Evolutionary conservation across 2,888 invertebrate genomes (phyloP).

Genomic region (Diplazon laetatorius): DNA sequence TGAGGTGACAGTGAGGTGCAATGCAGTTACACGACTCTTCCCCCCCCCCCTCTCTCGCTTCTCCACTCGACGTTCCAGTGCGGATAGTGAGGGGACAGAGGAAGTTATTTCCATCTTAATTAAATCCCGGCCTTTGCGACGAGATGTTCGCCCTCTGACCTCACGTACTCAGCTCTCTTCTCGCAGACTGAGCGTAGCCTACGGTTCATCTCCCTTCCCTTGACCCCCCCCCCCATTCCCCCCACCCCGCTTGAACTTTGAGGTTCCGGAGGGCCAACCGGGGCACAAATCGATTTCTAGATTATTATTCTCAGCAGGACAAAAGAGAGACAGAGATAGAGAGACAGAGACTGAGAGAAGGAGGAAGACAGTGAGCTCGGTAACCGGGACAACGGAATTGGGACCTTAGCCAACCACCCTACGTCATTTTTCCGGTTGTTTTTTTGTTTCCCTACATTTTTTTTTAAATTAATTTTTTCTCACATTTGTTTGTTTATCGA

Average conservation of each 20-base stretch:
- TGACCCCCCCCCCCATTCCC: background rate
- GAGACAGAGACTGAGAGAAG: constrained; percentile 38
- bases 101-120: constrained; percentile 68
- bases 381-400: no score
- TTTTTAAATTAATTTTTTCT: no score
- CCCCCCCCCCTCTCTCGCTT: background rate
- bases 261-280: constrained; percentile 36
- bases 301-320: constrained; percentile 56
- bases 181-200: constrained; percentile 14
- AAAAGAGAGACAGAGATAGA: constrained; percentile 31
- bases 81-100: constrained; percentile 32
- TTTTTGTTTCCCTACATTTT: constrained; percentile 12
- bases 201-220: no score
- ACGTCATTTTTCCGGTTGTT: constrained; percentile 28
- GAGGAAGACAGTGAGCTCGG: no score
- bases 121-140: constrained; percentile 60
- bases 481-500: no score
- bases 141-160: constrained; percentile 53
- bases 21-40: background rate
- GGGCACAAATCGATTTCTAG: constrained; percentile 53
- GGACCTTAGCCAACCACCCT: constrained; percentile 37
- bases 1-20: background rate
- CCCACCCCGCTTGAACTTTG: constrained; percentile 22
- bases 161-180: constrained; percentile 48
- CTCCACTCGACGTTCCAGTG: background rate